phyloP scores from a whole-genome alignment of 2,113 vertebrate genomes.

The Xiphophorus hellerii region DNA sequence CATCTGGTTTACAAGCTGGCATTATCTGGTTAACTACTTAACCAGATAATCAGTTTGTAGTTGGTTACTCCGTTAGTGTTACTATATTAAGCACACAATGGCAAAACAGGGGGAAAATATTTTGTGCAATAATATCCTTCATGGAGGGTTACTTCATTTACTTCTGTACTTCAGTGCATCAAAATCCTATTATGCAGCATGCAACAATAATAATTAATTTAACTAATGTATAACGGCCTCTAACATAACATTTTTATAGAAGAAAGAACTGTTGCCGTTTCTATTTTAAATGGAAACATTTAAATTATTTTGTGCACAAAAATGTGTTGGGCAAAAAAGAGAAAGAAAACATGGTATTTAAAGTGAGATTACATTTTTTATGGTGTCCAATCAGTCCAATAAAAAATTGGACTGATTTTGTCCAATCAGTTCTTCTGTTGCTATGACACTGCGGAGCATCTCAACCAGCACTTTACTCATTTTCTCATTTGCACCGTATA shows the following conservation, averaged over 20 bases:
- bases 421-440: too few relatives aligned
- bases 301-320: too few relatives aligned
- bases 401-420: too few relatives aligned
- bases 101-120: neutral
- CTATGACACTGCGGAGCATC: too few relatives aligned
- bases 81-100: neutral
- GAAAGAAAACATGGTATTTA: neutral
- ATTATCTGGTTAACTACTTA: too few relatives aligned
- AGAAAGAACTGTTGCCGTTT: too few relatives aligned
- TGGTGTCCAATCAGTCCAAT: too few relatives aligned
- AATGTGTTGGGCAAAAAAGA: neutral
- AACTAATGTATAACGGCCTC: neutral
- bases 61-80: neutral
- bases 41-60: neutral
- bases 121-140: neutral
- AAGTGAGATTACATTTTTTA: too few relatives aligned
- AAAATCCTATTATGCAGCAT: neutral
- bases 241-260: neutral
- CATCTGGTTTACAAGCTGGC: too few relatives aligned
- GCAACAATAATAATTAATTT: neutral
- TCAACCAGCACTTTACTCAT: too few relatives aligned
- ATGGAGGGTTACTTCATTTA: neutral
- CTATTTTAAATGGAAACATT: too few relatives aligned
- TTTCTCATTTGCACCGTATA: too few relatives aligned
- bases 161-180: neutral